Evolutionary conservation across 2,888 invertebrate species (phyloP).

Genomic region (Heliconius charithonia): DNA sequence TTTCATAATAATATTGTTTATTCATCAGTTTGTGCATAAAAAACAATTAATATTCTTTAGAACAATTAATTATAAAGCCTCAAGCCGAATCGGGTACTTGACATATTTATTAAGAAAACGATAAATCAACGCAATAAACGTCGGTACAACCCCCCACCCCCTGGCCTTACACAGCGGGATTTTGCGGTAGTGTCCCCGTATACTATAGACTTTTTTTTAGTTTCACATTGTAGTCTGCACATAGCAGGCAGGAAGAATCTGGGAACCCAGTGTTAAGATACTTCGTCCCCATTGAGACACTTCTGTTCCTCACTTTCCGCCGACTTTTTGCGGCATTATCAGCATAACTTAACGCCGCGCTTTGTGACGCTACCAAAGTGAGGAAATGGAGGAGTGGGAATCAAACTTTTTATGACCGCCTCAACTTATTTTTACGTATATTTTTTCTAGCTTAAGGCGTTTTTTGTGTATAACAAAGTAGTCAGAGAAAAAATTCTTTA

Average conservation of each 20-base stretch:
- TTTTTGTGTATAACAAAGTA: too few relatives aligned
- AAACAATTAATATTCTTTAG: constrained; percentile 60
- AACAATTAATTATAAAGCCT: constrained; percentile 66
- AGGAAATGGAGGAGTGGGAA: too few relatives aligned
- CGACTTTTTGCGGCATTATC: background rate
- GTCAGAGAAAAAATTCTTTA: background rate
- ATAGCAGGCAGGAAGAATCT: background rate
- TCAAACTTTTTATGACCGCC: too few relatives aligned
- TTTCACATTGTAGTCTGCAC: background rate
- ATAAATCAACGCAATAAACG: constrained; percentile 74
- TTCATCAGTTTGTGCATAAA: constrained; percentile 44
- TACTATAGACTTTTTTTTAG: background rate
- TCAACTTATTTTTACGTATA: too few relatives aligned
- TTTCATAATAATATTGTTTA: constrained; percentile 41
- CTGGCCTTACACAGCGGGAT: constrained; percentile 52
- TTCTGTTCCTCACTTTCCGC: background rate
- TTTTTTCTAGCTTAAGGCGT: too few relatives aligned
- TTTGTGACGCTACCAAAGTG: background rate
- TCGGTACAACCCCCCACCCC: constrained; percentile 43
- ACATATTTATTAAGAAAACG: constrained; percentile 79
- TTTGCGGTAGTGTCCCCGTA: constrained; percentile 56
- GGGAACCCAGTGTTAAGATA: background rate
- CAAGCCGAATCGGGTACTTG: constrained; percentile 61
- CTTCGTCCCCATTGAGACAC: background rate
- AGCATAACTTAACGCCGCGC: background rate